These are phyloP conservation scores for Phorcus lineatus DNA, from an alignment of 2,888 invertebrate genomes.

Conservation along the genomic window DNA sequence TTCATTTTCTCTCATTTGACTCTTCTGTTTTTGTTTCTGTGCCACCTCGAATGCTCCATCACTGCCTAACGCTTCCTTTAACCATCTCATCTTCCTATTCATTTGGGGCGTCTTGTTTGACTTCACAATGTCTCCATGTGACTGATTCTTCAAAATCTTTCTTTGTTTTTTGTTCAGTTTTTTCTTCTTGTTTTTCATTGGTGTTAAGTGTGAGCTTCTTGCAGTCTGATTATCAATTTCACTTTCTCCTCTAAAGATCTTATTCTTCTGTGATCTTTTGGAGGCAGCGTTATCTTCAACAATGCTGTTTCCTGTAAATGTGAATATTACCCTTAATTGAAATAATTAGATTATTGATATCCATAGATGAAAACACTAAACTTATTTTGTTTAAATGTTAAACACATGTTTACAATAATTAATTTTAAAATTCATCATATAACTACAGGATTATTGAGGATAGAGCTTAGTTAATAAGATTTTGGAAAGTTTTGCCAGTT, in stretches of 20 bases:
- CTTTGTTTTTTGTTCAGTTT: constrained; percentile 31
- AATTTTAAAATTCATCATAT: too few relatives aligned
- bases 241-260: constrained; percentile 21
- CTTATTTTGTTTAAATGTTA: too few relatives aligned
- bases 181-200: constrained; percentile 24
- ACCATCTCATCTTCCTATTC: constrained; percentile 12
- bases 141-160: constrained; percentile 6
- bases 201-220: constrained; percentile 4
- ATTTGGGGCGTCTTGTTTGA: background rate
- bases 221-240: constrained; percentile 17
- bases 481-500: too few relatives aligned
- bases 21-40: constrained; percentile 13
- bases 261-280: background rate
- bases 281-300: background rate
- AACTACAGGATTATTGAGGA: too few relatives aligned
- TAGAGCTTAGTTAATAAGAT: too few relatives aligned
- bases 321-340: background rate
- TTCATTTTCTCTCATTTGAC: constrained; percentile 5
- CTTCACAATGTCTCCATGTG: background rate
- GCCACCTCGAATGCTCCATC: background rate
- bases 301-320: background rate
- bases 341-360: too few relatives aligned
- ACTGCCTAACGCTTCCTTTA: background rate
- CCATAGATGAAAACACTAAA: too few relatives aligned
- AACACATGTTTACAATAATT: too few relatives aligned